Percentiles rank a stretch among this genome's conserved stretches.
phyloP scores from a whole-genome alignment of 2,797 vertebrate genomes.

The Oreortyx pictus region DNA sequence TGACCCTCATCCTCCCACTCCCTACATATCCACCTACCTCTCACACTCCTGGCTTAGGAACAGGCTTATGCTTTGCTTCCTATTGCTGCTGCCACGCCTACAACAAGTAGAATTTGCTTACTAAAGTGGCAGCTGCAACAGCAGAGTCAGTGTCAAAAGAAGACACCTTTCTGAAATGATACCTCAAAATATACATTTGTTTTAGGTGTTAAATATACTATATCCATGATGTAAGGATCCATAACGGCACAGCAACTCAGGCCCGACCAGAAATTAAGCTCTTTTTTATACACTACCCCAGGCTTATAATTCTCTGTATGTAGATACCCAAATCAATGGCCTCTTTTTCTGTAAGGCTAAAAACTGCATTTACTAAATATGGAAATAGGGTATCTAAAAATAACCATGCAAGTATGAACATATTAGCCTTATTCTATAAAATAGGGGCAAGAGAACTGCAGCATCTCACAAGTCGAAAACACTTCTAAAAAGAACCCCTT shows the following conservation, averaged over 20 bases:
- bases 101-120: not conserved
- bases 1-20: not conserved
- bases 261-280: not conserved
- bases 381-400: constrained; percentile 54
- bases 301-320: constrained; percentile 7
- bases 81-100: not conserved
- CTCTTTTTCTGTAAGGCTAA: constrained; percentile 29
- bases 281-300: not conserved
- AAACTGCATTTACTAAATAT: constrained; percentile 50
- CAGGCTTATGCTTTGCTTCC: not conserved
- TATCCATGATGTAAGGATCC: no score
- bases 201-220: not conserved
- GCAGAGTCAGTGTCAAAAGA: not conserved
- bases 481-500: not conserved
- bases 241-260: not conserved
- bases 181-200: not conserved
- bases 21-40: not conserved
- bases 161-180: not conserved
- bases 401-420: constrained; percentile 35
- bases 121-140: not conserved
- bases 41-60: not conserved
- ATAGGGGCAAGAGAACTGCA: not conserved
- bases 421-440: not conserved
- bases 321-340: constrained; percentile 15
- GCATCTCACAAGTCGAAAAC: not conserved